Evolutionary conservation across 2,888 invertebrate genomes (phyloP).

Genomic region (Punctoribates punctum): DNA sequence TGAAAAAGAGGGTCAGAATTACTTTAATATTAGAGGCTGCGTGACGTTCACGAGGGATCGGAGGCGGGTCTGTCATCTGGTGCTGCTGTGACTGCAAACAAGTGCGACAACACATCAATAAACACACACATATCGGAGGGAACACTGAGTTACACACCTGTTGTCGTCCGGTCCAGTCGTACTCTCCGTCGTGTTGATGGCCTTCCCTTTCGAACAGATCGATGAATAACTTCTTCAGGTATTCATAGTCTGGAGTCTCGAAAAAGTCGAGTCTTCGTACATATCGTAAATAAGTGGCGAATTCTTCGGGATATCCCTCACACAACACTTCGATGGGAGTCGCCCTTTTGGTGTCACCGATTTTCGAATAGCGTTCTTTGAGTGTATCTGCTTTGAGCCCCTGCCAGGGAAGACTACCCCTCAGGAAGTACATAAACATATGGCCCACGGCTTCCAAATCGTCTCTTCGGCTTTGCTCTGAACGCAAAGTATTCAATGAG

Average conservation of each 20-base stretch:
- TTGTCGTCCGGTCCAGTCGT: conserved; percentile 89
- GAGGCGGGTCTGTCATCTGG: conserved; percentile 38
- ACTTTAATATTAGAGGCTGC: conserved; percentile 38
- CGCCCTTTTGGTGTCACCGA: conserved; percentile 98
- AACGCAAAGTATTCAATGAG: conserved; percentile 46
- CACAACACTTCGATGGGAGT: conserved; percentile 91
- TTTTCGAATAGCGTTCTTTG: conserved; percentile 99
- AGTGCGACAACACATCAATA: background rate
- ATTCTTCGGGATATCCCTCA: conserved; percentile 78
- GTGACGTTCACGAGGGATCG: conserved; percentile 29
- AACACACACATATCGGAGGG: background rate
- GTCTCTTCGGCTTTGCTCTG: conserved; percentile 98
- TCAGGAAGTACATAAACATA: conserved; percentile 99
- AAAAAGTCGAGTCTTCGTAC: conserved; percentile 96
- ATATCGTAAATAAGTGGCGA: conserved; percentile 96
- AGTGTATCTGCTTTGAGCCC: conserved; percentile 99
- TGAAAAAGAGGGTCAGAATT: background rate
- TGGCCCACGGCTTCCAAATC: conserved; percentile 99
- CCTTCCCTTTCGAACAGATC: conserved; percentile 74
- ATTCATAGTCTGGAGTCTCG: conserved; percentile 76
- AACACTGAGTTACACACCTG: conserved; percentile 55
- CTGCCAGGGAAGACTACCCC: conserved; percentile 95
- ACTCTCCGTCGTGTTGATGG: conserved; percentile 80
- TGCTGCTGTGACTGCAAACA: conserved; percentile 11
- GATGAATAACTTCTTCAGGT: conserved; percentile 90